Percentiles rank a stretch among this genome's conserved stretches.
phyloP scores from a whole-genome alignment of 2,113 vertebrate species.

The Ptilonorhynchus violaceus region DNA sequence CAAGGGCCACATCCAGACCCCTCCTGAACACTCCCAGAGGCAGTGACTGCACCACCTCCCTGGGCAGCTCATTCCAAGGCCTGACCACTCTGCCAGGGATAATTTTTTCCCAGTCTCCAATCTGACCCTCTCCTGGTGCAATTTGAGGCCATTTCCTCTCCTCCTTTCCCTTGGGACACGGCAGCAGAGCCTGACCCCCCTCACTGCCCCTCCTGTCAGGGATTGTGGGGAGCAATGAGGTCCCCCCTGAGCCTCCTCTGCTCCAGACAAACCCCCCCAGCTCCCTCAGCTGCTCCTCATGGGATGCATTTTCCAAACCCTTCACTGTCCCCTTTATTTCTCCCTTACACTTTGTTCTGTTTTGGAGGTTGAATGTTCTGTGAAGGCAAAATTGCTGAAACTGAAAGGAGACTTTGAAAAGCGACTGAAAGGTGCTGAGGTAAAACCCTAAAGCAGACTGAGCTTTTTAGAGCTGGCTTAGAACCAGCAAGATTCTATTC shows the following conservation, averaged over 20 bases:
- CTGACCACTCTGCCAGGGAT: neutral
- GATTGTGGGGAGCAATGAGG: neutral
- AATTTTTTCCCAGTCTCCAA: neutral
- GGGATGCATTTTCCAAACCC: neutral
- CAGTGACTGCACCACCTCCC: neutral
- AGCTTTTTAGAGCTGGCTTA: neutral
- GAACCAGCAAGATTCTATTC: neutral
- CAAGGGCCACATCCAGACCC: neutral
- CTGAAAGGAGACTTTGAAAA: neutral
- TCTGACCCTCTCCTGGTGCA: neutral
- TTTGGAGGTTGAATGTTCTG: neutral
- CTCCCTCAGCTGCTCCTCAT: neutral
- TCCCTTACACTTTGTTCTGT: neutral
- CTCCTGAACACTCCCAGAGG: neutral
- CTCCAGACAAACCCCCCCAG: neutral
- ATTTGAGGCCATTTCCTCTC: neutral
- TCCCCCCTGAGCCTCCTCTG: neutral
- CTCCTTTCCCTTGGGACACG: neutral
- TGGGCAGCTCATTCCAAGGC: neutral
- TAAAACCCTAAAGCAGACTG: neutral
- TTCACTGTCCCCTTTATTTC: neutral
- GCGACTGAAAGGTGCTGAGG: neutral
- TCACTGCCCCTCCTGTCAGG: neutral
- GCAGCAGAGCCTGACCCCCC: no score
- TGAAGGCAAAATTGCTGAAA: neutral